These are phyloP conservation scores for Yponomeuta cagnagella DNA, from an alignment of 2,888 invertebrate species.

Conservation along the genomic window DNA sequence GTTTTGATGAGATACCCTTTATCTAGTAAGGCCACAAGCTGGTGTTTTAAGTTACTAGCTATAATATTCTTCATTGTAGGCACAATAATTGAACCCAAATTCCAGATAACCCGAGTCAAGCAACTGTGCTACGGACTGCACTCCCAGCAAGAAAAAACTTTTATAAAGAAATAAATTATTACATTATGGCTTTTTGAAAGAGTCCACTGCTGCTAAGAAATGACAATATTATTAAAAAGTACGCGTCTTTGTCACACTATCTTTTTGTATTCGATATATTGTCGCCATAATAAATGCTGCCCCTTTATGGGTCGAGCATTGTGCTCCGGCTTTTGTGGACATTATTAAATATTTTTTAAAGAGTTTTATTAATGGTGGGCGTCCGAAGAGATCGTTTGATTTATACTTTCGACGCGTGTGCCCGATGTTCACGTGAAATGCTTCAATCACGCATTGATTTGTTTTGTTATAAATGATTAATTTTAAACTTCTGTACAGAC, in stretches of 20 bases:
- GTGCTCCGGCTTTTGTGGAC: conserved; percentile 70
- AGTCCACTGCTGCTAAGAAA: conserved; percentile 76
- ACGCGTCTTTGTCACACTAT: conserved; percentile 74
- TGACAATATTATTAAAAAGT: conserved; percentile 77
- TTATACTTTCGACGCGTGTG: conserved; percentile 76
- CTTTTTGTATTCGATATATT: conserved; percentile 76
- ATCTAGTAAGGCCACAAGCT: too few species aligned
- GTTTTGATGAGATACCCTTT: too few species aligned
- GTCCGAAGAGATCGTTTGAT: conserved; percentile 68
- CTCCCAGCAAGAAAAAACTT: conserved; percentile 70
- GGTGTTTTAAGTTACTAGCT: too few species aligned
- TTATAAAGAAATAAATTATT: conserved; percentile 76
- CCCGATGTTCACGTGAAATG: conserved; percentile 50
- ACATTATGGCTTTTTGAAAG: conserved; percentile 75
- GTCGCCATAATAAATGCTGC: conserved; percentile 75
- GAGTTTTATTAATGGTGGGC: conserved; percentile 75
- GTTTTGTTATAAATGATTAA: neutral
- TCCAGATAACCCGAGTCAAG: conserved; percentile 9
- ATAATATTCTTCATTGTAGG: neutral
- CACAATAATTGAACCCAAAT: neutral
- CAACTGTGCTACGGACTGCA: conserved; percentile 30
- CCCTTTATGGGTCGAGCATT: conserved; percentile 70
- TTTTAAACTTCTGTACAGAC: neutral
- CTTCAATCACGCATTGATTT: conserved; percentile 53
- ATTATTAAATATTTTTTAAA: conserved; percentile 76